phyloP scores from a whole-genome alignment of 1,140 invertebrate species.

The Brachionus angularis region DNA sequence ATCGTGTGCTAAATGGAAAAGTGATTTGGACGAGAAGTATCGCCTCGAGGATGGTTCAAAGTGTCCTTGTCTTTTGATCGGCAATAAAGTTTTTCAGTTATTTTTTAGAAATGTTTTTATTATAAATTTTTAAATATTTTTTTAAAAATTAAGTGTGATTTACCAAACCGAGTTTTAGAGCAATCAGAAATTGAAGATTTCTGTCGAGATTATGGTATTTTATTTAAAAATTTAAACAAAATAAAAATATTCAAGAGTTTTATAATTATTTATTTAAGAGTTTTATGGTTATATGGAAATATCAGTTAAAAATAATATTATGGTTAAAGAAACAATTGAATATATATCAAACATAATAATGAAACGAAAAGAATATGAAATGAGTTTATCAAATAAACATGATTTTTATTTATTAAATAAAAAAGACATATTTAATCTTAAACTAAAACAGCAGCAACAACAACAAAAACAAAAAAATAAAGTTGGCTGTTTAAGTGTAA shows the following conservation, averaged over 20 bases:
- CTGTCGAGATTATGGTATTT: conserved; percentile 31
- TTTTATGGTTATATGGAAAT: conserved; percentile 44
- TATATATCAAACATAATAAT: not conserved
- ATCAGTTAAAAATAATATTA: conserved; percentile 42
- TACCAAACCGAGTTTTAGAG: conserved; percentile 22
- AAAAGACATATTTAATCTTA: conserved; percentile 11
- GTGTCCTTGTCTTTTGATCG: conserved; percentile 35
- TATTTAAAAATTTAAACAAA: not conserved
- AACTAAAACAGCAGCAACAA: not conserved
- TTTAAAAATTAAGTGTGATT: conserved; percentile 2
- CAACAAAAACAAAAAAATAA: not conserved
- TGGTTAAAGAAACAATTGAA: conserved; percentile 43
- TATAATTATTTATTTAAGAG: not conserved
- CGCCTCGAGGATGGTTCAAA: not conserved
- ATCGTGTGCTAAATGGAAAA: conserved; percentile 35
- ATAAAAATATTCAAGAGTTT: not conserved
- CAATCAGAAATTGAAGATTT: conserved; percentile 37
- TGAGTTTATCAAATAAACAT: not conserved
- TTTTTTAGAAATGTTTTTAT: not conserved
- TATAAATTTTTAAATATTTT: not conserved
- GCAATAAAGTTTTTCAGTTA: conserved; percentile 1
- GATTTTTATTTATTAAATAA: conserved; percentile 17
- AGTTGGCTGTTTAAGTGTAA: conserved; percentile 16
- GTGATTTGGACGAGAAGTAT: conserved; percentile 32
- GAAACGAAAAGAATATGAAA: conserved; percentile 21